These are phyloP conservation scores for Ctenodactylus gundi DNA, from an alignment of 2,113 vertebrate species.

Conservation along the genomic window DNA sequence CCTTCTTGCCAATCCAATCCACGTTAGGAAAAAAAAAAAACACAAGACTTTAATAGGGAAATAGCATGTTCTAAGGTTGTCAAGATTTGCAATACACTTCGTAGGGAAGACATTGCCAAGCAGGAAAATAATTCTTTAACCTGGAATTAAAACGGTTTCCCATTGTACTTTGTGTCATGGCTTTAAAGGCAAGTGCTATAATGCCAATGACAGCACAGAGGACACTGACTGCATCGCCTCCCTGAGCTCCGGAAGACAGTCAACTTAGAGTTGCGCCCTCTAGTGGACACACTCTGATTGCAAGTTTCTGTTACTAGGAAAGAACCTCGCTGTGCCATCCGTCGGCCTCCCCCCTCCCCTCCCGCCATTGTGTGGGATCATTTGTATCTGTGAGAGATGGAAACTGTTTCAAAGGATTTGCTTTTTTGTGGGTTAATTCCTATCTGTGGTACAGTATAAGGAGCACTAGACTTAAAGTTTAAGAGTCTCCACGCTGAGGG, in stretches of 20 bases:
- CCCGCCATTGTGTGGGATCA: background rate
- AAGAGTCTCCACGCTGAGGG: background rate
- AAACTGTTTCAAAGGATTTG: background rate
- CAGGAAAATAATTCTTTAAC: slow-evolving; percentile 8
- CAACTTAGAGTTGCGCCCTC: slow-evolving; percentile 26
- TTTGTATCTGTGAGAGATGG: background rate
- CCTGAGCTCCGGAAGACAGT: background rate
- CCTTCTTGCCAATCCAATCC: background rate
- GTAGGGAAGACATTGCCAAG: background rate
- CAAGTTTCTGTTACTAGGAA: background rate
- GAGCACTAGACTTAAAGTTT: background rate
- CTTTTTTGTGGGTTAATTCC: background rate
- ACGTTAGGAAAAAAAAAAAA: background rate
- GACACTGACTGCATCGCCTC: background rate
- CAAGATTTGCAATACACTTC: background rate
- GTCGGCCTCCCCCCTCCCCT: no score
- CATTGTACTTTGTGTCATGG: background rate
- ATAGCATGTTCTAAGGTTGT: background rate
- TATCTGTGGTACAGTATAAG: background rate
- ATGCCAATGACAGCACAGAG: no score
- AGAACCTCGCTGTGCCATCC: no score
- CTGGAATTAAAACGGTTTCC: slow-evolving; percentile 34
- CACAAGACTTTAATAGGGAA: background rate
- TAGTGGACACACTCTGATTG: slow-evolving; percentile 23
- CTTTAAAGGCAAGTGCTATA: no score